Conservation (phyloP, 2,888 invertebrate species). For the Melitaea athalia region DNA sequence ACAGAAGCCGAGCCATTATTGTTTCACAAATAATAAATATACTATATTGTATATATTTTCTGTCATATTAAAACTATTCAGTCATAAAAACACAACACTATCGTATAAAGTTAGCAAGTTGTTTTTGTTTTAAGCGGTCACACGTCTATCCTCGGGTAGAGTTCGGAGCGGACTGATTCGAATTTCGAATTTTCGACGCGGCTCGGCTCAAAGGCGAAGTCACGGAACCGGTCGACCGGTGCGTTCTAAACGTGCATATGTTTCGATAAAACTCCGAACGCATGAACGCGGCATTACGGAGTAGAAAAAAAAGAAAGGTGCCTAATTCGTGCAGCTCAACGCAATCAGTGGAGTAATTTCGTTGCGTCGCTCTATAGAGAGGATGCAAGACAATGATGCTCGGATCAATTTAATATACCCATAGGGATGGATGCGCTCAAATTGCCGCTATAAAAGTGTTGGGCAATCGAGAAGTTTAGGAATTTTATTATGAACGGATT, state of each 20-base stretch:
- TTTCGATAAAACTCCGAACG: conserved; percentile 74
- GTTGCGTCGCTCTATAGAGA: conserved; percentile 48
- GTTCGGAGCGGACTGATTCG: conserved; percentile 65
- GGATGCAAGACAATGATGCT: conserved; percentile 53
- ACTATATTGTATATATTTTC: conserved; percentile 50
- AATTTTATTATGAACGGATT: conserved; percentile 53
- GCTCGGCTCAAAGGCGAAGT: conserved; percentile 69
- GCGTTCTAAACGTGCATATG: conserved; percentile 69
- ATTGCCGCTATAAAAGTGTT: conserved; percentile 75
- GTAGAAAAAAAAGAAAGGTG: conserved; percentile 67
- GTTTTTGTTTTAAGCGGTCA: conserved; percentile 42
- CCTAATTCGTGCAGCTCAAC: conserved; percentile 79
- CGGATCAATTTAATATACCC: conserved; percentile 73
- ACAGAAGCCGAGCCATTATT: conserved; percentile 72
- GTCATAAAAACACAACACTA: conserved; percentile 65
- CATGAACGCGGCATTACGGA: conserved; percentile 78
- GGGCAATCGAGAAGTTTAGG: conserved; percentile 72
- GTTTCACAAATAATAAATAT: conserved; percentile 51
- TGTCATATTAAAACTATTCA: conserved; percentile 62
- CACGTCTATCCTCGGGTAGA: conserved; percentile 50
- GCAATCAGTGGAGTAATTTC: conserved; percentile 78
- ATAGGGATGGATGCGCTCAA: conserved; percentile 68
- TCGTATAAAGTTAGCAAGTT: conserved; percentile 56
- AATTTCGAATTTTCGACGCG: conserved; percentile 52
- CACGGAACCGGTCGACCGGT: conserved; percentile 74